Evolutionary conservation across 2,797 vertebrate species (phyloP).

Genomic region (Craterocephalus amniculus): DNA sequence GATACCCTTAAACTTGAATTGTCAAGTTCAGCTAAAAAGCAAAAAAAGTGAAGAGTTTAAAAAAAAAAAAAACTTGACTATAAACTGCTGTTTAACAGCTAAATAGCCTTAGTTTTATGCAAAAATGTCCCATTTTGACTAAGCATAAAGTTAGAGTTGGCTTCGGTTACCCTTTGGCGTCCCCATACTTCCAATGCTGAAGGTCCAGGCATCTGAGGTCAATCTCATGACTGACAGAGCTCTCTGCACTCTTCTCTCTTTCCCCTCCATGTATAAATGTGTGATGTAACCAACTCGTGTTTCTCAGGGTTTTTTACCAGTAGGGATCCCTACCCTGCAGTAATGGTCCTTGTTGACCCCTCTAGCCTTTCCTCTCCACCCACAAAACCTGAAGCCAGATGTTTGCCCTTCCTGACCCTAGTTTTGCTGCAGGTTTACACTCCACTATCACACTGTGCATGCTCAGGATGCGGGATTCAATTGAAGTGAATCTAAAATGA

Average conservation of each 20-base stretch:
- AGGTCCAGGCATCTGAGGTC: not conserved
- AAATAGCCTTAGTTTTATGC: not conserved
- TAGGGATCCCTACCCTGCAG: not conserved
- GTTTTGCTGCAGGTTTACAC: not conserved
- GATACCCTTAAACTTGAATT: conserved; percentile 45
- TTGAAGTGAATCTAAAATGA: no score
- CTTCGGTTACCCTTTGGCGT: not conserved
- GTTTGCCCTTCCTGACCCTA: not conserved
- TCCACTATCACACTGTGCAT: not conserved
- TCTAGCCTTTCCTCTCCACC: not conserved
- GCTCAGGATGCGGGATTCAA: not conserved
- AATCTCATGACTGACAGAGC: not conserved
- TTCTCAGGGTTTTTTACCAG: not conserved
- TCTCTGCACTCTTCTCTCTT: not conserved
- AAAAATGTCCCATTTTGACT: not conserved
- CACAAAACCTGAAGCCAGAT: not conserved
- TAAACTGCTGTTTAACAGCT: not conserved
- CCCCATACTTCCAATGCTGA: not conserved
- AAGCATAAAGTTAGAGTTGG: not conserved
- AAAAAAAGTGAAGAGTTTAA: conserved; percentile 4
- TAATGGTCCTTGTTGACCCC: not conserved
- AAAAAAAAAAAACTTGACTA: not conserved
- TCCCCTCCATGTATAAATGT: not conserved
- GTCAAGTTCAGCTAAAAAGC: conserved; percentile 45
- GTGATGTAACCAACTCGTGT: not conserved